These are phyloP conservation scores for Apamea monoglypha DNA, from an alignment of 2,888 invertebrate species.

Conservation along the genomic window DNA sequence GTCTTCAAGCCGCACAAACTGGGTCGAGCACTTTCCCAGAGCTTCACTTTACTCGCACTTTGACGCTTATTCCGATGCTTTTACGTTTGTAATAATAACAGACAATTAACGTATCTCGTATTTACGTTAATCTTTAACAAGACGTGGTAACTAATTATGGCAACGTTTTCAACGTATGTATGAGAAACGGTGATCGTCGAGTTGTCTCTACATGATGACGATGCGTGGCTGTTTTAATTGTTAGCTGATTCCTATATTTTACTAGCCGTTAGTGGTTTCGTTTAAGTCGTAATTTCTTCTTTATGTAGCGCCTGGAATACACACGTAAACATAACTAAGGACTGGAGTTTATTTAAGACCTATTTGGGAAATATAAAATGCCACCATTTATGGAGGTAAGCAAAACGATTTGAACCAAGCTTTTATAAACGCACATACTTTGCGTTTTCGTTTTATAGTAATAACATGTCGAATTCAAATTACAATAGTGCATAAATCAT, in stretches of 20 bases:
- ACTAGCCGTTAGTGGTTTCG: not conserved
- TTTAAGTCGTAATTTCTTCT: not conserved
- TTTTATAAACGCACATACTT: not conserved
- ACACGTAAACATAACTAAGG: not conserved
- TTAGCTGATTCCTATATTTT: not conserved
- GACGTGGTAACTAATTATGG: conserved; percentile 14
- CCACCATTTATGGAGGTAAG: not conserved
- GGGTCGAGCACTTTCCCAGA: conserved; percentile 68
- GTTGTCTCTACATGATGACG: conserved; percentile 5
- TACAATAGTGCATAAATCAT: conserved; percentile 49
- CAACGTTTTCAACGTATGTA: conserved; percentile 10
- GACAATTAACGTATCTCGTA: conserved; percentile 27
- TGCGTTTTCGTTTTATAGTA: not conserved
- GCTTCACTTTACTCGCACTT: conserved; percentile 54
- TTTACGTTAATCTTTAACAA: conserved; percentile 18
- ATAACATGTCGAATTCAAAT: conserved; percentile 20
- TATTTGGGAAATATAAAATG: not conserved
- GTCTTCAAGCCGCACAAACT: conserved; percentile 44
- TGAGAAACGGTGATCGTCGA: not conserved
- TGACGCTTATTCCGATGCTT: conserved; percentile 40
- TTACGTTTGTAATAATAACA: conserved; percentile 20
- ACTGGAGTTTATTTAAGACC: too few species aligned
- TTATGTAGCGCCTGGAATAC: not conserved
- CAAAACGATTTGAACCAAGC: not conserved
- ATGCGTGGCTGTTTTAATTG: conserved; percentile 7